Base-by-base conservation (phyloP, 2,888 invertebrate species). In the Andrena trimmerana region DNA sequence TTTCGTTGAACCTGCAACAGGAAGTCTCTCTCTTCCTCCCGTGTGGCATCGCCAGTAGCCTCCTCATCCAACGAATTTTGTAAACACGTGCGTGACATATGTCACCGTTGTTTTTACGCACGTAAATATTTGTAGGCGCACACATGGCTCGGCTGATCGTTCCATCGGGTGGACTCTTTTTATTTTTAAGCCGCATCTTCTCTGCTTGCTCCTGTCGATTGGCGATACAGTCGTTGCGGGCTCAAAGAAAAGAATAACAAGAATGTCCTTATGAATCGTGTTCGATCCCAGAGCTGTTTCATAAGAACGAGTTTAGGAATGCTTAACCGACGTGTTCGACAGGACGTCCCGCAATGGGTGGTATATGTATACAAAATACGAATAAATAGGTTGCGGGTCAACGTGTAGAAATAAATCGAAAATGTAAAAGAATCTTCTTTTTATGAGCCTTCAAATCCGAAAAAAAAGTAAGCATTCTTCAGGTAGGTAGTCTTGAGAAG, bases 11-110 rank as follows among this genome's bases (percentile, higher is more conserved):
- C 24, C 5, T 7, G 33, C 13, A 10, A 60, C 13, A 57, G 48
- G 59, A 79, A 69, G 31, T 62, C 29, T 1, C 13, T 42, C 2
- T 8, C 5, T 33, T 1, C 29, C 57, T 24, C 57, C 57, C 24
- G 10, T 4, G 1, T 4, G 8, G 20, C n/a, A 20, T 20, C 60
- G 2, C 5, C 67, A 31, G 24, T 52, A 31, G 59, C 57, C 42
- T 67, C n/a, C 29, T 66, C 24, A 16, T 27, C n/a, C 7, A 33
- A 57, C 62, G 33, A 57, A 82, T 84, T 42, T 59, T 36, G 10
- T 68, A 71, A 75, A 82, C 83, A 82, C 63, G 59, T 84, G 83
- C 20, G 24, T 54, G 59, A 78, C 82, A 82, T 57, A 29, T 82
- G 83, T 68, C 70, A 52, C 50, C 20, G 36, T 70, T 48, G 68